Conservation (phyloP, 92 coral and sea anemone species). For the Actinostola sp. region DNA sequence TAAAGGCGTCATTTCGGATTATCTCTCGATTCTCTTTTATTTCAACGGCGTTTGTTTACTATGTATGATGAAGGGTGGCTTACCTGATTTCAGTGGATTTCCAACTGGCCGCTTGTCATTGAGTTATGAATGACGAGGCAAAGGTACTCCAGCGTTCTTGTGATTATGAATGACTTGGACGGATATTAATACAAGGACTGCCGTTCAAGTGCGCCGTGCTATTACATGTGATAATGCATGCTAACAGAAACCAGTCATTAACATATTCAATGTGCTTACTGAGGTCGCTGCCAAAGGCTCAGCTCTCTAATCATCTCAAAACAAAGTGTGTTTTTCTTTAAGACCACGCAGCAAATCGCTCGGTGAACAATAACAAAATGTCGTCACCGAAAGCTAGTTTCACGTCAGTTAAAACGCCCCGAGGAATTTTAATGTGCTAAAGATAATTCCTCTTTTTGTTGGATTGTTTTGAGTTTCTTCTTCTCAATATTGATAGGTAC, state of each 20-base stretch:
- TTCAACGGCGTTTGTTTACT: too few relatives aligned
- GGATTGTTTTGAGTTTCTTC: background rate
- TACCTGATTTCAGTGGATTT: background rate
- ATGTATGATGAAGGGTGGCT: too few relatives aligned
- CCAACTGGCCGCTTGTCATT: background rate
- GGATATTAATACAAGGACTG: constrained; percentile 6
- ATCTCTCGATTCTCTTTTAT: too few relatives aligned
- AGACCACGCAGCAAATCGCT: background rate
- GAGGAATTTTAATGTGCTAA: background rate
- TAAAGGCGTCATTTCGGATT: background rate
- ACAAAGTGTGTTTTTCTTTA: background rate
- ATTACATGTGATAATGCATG: constrained; percentile 19
- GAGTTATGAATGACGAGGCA: background rate
- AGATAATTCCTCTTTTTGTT: background rate
- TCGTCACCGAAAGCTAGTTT: background rate
- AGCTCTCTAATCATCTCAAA: background rate
- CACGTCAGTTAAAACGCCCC: background rate
- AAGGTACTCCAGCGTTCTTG: background rate
- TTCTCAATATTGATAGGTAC: constrained; percentile 7
- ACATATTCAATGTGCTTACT: background rate
- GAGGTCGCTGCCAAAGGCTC: background rate
- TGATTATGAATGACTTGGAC: background rate
- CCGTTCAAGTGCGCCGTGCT: background rate
- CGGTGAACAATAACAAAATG: background rate
- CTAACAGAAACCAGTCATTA: background rate